A percentile compares a stretch with the other conserved stretches of the same genome.
Conservation (phyloP, 2,888 invertebrate species). For the Linyphia triangularis region DNA sequence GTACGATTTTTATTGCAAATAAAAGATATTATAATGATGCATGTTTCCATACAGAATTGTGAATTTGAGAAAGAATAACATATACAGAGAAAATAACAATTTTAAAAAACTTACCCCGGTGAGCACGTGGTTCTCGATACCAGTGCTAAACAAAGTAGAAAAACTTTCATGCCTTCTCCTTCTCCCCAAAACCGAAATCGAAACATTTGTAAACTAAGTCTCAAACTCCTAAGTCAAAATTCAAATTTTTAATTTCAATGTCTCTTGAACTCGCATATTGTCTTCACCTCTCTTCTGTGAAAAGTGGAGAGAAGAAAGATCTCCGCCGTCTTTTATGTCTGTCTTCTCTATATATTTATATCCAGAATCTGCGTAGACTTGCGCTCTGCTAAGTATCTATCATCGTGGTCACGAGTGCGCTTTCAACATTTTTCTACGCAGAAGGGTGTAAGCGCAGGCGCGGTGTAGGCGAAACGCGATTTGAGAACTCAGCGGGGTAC, state of each 20-base stretch:
- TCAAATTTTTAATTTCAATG: not conserved
- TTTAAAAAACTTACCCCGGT: constrained; percentile 35
- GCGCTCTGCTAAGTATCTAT: constrained; percentile 63
- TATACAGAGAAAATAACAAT: not conserved
- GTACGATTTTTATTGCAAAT: no score
- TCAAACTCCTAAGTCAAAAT: not conserved
- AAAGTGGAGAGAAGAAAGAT: constrained; percentile 13
- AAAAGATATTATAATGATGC: no score
- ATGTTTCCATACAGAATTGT: no score
- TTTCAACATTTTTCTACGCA: constrained; percentile 63
- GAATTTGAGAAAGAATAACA: not conserved
- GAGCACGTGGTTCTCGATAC: constrained; percentile 50
- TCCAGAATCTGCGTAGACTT: constrained; percentile 50
- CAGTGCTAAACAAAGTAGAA: constrained; percentile 31
- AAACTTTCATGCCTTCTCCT: constrained; percentile 4
- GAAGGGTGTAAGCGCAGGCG: constrained; percentile 46
- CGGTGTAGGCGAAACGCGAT: constrained; percentile 20
- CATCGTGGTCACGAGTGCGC: constrained; percentile 38
- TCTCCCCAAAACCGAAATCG: not conserved
- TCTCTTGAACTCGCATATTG: not conserved
- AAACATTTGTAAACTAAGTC: not conserved
- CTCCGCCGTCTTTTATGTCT: constrained; percentile 39
- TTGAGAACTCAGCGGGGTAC: not conserved
- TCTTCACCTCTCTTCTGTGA: not conserved
- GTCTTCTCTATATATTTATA: constrained; percentile 44